A percentile compares a stretch with the other conserved stretches of the same genome.
These are phyloP conservation scores for Centropus unirufus DNA, from an alignment of 2,113 vertebrate species.

Conservation along the genomic window DNA sequence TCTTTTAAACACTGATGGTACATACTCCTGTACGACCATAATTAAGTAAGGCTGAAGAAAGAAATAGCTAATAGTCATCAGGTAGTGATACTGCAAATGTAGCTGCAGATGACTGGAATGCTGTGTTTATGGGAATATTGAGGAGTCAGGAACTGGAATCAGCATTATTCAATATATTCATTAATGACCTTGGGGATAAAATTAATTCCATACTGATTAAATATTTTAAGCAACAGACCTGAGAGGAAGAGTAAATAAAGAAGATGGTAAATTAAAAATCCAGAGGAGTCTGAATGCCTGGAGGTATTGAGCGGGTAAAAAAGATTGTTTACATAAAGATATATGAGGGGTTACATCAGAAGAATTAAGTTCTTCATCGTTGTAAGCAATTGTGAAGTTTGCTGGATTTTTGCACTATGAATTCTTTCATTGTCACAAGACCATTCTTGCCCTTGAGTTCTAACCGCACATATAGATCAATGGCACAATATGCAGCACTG, in stretches of 20 bases:
- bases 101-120: not conserved
- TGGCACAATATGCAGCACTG: not conserved
- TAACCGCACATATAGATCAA: not conserved
- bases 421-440: not conserved
- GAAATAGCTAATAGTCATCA: not conserved
- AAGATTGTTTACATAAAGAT: not conserved
- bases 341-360: not conserved
- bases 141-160: not conserved
- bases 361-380: not conserved
- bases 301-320: not conserved
- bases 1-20: not conserved
- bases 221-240: not conserved
- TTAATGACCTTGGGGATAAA: constrained; percentile 34
- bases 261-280: constrained; percentile 34
- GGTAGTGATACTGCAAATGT: not conserved
- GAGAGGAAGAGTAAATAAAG: constrained; percentile 22
- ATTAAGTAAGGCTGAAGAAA: not conserved
- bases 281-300: not conserved
- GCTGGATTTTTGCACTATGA: not conserved
- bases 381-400: not conserved
- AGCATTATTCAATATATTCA: constrained; percentile 12
- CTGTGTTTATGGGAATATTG: not conserved
- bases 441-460: not conserved
- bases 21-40: not conserved
- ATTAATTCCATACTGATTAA: constrained; percentile 22